A percentile compares a stretch with the other conserved stretches of the same genome.
These are phyloP conservation scores for Chionomys nivalis DNA, from an alignment of 2,113 vertebrate species.

Conservation along the genomic window DNA sequence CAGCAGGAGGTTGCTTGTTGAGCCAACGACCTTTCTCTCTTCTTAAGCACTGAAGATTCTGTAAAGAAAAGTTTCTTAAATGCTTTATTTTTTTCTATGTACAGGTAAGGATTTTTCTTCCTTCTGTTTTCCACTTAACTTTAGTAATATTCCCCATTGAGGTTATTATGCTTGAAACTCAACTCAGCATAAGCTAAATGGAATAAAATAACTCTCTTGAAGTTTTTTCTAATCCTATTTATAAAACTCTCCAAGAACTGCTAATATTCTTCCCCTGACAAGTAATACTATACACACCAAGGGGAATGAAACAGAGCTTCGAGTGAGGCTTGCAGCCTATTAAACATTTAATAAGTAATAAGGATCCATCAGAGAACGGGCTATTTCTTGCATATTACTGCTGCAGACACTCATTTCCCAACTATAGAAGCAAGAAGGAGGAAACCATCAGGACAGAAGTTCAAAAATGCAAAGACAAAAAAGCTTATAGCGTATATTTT, in stretches of 20 bases:
- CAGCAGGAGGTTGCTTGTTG: constrained; percentile 72
- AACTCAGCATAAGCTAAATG: constrained; percentile 75
- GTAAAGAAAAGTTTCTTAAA: constrained; percentile 58
- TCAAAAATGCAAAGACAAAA: constrained; percentile 79
- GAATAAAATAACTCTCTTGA: constrained; percentile 64
- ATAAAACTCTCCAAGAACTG: constrained; percentile 78
- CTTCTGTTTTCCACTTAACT: constrained; percentile 50
- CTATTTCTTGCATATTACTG: constrained; percentile 77
- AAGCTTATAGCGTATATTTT: constrained; percentile 74
- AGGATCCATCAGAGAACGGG: constrained; percentile 82
- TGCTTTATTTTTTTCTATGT: constrained; percentile 70
- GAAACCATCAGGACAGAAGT: constrained; percentile 70
- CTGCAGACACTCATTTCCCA: constrained; percentile 80
- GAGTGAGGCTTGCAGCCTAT: constrained; percentile 80
- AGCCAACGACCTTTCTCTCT: constrained; percentile 80
- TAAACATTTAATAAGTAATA: constrained; percentile 87
- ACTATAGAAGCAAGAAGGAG: constrained; percentile 63
- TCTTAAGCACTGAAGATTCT: constrained; percentile 77
- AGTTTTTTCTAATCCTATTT: constrained; percentile 81
- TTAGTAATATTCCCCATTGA: constrained; percentile 68
- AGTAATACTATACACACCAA: constrained; percentile 78
- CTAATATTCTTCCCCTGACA: constrained; percentile 79
- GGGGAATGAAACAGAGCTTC: constrained; percentile 80
- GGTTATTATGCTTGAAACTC: constrained; percentile 77
- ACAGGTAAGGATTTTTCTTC: constrained; percentile 40